Conservation (phyloP, 2,113 vertebrate genomes). For the Cariama cristata region DNA sequence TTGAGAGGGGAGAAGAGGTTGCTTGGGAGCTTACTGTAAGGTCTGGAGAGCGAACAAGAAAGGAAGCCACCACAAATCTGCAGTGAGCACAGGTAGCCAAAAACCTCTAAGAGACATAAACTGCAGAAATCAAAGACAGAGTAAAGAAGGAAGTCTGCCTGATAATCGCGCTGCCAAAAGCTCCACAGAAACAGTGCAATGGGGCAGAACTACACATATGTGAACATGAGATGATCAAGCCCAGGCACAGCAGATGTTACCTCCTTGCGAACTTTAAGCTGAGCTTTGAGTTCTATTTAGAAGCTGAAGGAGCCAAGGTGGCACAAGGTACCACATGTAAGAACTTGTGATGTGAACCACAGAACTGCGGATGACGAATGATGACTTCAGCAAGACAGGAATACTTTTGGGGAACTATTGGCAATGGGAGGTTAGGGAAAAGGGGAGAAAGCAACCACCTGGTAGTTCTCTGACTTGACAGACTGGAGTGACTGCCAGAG, state of each 20-base stretch:
- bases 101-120: background rate
- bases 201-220: rapidly evolving
- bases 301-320: background rate
- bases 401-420: background rate
- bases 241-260: background rate
- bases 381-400: background rate
- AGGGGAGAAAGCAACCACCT: background rate
- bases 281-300: background rate
- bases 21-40: background rate
- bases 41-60: background rate
- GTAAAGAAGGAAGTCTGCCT: background rate
- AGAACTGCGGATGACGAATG: rapidly evolving
- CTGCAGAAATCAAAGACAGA: background rate
- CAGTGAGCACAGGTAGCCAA: background rate
- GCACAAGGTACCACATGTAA: background rate
- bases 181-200: background rate
- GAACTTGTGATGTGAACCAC: rapidly evolving
- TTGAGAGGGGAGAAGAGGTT: background rate
- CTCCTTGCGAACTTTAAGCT: background rate
- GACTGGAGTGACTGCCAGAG: background rate
- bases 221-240: background rate
- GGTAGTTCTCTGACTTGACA: background rate
- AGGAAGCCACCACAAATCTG: background rate
- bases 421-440: background rate
- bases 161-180: background rate